These are phyloP conservation scores for Amphipyra tragopoginis DNA, from an alignment of 2,888 invertebrate genomes.

Conservation along the genomic window DNA sequence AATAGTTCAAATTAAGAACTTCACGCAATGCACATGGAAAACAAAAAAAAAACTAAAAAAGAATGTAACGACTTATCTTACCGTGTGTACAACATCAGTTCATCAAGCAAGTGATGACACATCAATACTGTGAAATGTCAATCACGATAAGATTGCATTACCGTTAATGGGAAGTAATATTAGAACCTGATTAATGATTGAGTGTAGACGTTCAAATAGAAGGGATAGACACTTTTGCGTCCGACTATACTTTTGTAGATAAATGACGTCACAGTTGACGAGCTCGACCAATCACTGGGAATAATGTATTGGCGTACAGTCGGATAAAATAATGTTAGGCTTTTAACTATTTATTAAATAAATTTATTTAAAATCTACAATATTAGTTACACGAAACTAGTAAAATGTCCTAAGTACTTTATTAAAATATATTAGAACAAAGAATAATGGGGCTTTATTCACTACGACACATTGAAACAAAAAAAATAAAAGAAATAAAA, in stretches of 20 bases:
- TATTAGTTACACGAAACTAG: too few species aligned
- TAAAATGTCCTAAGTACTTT: too few species aligned
- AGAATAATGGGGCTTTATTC: too few species aligned
- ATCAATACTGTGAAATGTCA: conserved; percentile 56
- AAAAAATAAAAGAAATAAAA: too few species aligned
- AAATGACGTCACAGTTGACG: conserved; percentile 6
- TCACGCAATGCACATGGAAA: background rate
- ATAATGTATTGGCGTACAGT: too few species aligned
- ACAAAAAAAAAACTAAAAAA: background rate
- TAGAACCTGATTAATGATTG: conserved; percentile 56
- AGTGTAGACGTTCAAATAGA: conserved; percentile 8
- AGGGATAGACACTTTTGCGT: conserved; percentile 11
- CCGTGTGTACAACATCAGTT: background rate
- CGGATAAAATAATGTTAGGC: too few species aligned
- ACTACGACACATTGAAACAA: too few species aligned
- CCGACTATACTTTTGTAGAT: conserved; percentile 9
- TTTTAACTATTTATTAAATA: too few species aligned
- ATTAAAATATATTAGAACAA: too few species aligned
- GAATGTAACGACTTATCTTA: background rate
- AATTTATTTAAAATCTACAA: too few species aligned
- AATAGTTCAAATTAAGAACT: too few species aligned
- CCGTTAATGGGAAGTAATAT: conserved; percentile 47
- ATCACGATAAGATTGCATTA: conserved; percentile 56
- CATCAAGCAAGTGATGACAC: conserved; percentile 50
- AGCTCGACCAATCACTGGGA: conserved; percentile 6